Evolutionary conservation across 2,113 vertebrate genomes (phyloP).

Genomic region (Megatriorchis doriae): DNA sequence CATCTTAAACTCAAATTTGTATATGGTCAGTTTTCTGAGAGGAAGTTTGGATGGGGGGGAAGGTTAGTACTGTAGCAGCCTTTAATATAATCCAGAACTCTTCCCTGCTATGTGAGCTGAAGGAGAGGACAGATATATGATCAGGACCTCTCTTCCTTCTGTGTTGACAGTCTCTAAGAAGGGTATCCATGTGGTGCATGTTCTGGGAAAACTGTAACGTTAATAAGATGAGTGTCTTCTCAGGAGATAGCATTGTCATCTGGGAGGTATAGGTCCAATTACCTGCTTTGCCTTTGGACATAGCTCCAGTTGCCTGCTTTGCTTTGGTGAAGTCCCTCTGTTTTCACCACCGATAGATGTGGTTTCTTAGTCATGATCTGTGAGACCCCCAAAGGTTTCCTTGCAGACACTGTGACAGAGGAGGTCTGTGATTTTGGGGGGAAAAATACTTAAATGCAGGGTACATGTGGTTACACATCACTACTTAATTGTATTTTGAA

Average conservation of each 20-base stretch:
- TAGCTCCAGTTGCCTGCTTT: neutral
- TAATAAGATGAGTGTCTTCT: neutral
- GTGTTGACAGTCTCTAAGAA: neutral
- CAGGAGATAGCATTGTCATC: neutral
- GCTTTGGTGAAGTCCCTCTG: neutral
- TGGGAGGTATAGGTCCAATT: no score
- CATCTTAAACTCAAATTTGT: neutral
- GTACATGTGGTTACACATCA: neutral
- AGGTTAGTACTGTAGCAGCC: neutral
- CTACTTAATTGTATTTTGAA: neutral
- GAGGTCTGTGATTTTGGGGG: neutral
- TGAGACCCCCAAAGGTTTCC: neutral
- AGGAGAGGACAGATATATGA: neutral
- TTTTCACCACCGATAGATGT: neutral
- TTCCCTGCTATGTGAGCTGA: neutral
- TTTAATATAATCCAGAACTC: neutral
- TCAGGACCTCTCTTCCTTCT: neutral
- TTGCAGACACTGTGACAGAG: neutral
- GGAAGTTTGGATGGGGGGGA: neutral
- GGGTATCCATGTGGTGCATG: neutral
- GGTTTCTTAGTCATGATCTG: neutral
- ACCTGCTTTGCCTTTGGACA: no score
- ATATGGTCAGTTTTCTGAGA: neutral
- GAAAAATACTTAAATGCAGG: neutral
- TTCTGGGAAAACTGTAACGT: neutral